Evolutionary conservation across 2,797 vertebrate genomes (phyloP).

Genomic region (Crocidura indochinensis): DNA sequence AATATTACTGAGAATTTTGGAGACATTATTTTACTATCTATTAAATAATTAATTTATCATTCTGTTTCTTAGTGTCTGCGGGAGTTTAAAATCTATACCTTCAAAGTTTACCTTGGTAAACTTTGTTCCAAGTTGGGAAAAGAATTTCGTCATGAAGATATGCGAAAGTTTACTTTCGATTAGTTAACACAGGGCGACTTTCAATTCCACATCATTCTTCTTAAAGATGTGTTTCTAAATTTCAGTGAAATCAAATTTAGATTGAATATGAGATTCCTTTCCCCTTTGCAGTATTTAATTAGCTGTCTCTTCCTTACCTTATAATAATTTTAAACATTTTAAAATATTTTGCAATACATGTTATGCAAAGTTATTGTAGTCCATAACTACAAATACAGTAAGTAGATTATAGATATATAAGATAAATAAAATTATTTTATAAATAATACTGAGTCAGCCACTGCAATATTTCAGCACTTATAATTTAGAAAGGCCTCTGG

Average conservation of each 20-base stretch:
- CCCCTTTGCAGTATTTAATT: neutral
- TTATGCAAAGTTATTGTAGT: neutral
- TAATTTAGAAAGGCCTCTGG: neutral
- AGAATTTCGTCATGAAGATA: neutral
- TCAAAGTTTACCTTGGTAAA: neutral
- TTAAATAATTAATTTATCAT: neutral
- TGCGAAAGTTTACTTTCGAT: neutral
- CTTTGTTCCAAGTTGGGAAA: conserved; percentile 47
- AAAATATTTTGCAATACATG: neutral
- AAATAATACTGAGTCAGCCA: too few species aligned
- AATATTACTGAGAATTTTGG: neutral
- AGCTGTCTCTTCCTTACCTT: neutral
- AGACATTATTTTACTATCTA: neutral
- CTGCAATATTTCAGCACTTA: too few species aligned
- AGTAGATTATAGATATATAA: neutral
- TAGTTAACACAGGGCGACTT: neutral
- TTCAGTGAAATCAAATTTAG: neutral
- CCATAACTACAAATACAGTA: conserved; percentile 10
- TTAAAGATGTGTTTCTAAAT: conserved; percentile 12
- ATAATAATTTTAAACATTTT: neutral
- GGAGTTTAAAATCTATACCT: neutral
- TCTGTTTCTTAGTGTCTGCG: neutral
- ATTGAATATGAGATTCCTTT: neutral
- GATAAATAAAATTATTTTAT: too few species aligned
- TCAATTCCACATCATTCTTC: too few species aligned